phyloP scores from a whole-genome alignment of 2,113 vertebrate genomes.

The Sminthopsis crassicaudata region DNA sequence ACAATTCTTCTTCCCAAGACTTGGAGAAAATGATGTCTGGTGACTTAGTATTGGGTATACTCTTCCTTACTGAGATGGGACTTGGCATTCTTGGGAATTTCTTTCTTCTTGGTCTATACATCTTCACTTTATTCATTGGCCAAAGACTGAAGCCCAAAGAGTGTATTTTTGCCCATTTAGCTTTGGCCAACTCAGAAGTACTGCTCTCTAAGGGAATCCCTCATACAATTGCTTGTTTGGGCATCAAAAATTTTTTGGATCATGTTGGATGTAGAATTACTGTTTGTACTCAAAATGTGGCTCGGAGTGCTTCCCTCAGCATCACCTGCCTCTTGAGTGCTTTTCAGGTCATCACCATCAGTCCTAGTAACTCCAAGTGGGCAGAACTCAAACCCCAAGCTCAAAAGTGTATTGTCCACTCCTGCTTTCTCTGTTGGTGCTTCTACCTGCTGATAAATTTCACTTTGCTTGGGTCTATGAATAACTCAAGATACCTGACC shows the following conservation, averaged over 20 bases:
- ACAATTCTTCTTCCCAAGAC: too few species aligned
- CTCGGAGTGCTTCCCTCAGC: background rate
- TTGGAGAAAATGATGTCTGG: too few species aligned
- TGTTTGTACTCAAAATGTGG: background rate
- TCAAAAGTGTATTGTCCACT: background rate
- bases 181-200: too few species aligned
- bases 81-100: too few species aligned
- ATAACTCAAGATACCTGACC: background rate
- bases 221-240: background rate
- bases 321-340: background rate
- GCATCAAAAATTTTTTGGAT: background rate
- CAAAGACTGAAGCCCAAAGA: too few species aligned
- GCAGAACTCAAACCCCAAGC: background rate
- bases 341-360: background rate
- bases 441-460: background rate
- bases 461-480: background rate
- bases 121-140: too few species aligned
- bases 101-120: too few species aligned
- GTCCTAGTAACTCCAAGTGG: background rate
- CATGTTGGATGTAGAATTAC: background rate
- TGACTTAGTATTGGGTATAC: too few species aligned
- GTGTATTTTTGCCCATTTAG: too few species aligned
- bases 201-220: too few species aligned
- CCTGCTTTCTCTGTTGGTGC: background rate
- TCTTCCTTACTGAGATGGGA: too few species aligned